Percentiles rank a stretch among this genome's conserved stretches.
phyloP scores from a whole-genome alignment of 2,888 invertebrate species.

The Branchipolynoe longqiensis region DNA sequence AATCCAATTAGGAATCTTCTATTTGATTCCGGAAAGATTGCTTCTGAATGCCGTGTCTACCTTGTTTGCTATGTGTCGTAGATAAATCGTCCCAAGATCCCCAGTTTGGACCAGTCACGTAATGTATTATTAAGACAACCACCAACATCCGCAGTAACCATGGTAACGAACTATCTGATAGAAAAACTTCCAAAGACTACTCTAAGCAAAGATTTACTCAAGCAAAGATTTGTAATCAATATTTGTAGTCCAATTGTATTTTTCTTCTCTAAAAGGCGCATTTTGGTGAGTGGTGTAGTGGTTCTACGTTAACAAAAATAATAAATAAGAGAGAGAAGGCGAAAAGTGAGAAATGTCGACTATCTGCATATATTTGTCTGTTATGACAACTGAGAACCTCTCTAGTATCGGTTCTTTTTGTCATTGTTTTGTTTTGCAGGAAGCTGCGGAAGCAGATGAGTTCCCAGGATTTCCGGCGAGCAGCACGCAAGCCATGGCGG shows the following conservation, averaged over 20 bases:
- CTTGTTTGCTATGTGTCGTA: too few species aligned
- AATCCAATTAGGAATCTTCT: too few species aligned
- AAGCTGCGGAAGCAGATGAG: constrained; percentile 91
- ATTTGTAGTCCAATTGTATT: not conserved
- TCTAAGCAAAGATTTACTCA: not conserved
- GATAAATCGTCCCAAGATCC: too few species aligned
- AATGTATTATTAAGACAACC: too few species aligned
- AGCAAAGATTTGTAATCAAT: not conserved
- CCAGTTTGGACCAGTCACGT: too few species aligned
- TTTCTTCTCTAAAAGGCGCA: not conserved
- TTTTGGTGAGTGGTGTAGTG: not conserved
- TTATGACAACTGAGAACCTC: not conserved
- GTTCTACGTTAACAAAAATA: not conserved
- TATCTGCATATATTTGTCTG: not conserved
- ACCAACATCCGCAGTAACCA: too few species aligned
- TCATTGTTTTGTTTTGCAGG: constrained; percentile 83
- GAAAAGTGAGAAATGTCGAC: too few species aligned
- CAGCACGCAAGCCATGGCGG: constrained; percentile 91
- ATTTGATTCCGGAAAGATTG: too few species aligned
- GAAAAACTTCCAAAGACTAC: too few species aligned
- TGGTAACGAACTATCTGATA: too few species aligned
- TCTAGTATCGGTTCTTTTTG: not conserved
- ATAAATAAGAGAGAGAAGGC: too few species aligned
- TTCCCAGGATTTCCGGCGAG: constrained; percentile 89
- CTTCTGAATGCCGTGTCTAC: too few species aligned